phyloP scores from a whole-genome alignment of 2,797 vertebrate species.

The Neomorphus geoffroyi region DNA sequence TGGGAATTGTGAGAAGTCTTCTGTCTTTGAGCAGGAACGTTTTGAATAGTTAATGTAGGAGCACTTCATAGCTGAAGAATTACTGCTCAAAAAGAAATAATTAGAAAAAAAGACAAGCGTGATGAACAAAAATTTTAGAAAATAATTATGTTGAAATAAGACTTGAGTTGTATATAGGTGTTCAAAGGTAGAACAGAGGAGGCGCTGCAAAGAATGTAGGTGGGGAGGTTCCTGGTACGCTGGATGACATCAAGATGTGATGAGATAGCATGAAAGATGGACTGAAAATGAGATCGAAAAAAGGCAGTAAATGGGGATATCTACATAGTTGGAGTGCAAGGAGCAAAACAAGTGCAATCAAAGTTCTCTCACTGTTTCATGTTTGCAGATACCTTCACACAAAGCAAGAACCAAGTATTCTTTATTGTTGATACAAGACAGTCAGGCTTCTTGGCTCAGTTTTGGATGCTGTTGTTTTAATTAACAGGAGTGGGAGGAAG shows the following conservation, averaged over 20 bases:
- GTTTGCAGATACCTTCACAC: background rate
- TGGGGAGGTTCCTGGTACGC: background rate
- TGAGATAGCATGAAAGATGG: background rate
- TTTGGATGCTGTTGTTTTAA: background rate
- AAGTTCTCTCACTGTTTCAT: accelerated
- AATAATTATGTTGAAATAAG: background rate
- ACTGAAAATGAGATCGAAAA: background rate
- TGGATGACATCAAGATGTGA: background rate
- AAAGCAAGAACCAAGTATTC: background rate
- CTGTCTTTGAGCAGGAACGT: background rate
- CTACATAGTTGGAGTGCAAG: background rate
- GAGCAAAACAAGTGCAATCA: background rate
- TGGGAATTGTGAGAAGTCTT: background rate
- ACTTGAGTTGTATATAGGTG: background rate
- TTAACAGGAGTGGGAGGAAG: background rate
- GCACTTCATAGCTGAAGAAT: background rate
- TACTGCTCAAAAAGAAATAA: background rate
- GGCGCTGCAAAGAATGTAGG: background rate
- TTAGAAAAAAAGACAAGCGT: background rate
- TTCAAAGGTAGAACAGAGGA: background rate
- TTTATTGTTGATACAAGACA: background rate
- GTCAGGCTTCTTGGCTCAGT: background rate
- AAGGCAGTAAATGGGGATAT: background rate
- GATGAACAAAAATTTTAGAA: background rate
- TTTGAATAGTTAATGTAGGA: background rate